Base-by-base conservation (phyloP, 1,140 invertebrate genomes). In the Pachyrhynchus sulphureomaculatus region DNA sequence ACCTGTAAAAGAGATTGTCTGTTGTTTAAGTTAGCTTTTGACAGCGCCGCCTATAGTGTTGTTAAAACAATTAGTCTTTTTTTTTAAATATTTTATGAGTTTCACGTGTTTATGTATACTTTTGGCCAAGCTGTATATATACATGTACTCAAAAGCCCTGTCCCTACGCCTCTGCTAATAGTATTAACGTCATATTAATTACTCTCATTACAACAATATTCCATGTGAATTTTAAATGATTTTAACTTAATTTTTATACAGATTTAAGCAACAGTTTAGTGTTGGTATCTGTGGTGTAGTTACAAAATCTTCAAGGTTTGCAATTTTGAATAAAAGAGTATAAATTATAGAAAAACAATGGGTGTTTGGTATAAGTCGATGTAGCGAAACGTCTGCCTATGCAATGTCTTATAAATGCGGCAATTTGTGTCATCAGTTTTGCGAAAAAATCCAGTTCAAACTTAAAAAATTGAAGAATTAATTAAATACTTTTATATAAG, bases 251-350 rank as follows among this genome's bases (percentile, higher is more conserved):
- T n/a, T 42, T 42, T 42, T 42, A 42, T 18, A 42, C 39, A 42
- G 21, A 42, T 42, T 42, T 42, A 42, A 42, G 39, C 39, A 42
- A 42, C 39, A 15, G 39, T 42, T 42, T 42, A 42, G 39, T 42
- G 39, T n/a, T 6, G 9, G 39, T 42, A 15, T 18, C 39, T 12
- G 21, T n/a, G n/a, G n/a, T n/a, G n/a, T n/a, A n/a, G n/a, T 42
- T 42, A 42, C 39, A 42, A 42, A 20, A 42, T 10, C 15, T 3
- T 42, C 39, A 42, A 21, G 39, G 39, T 18, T 42, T 18, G 39
- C 39, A 42, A 42, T 18, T 42, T 18, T 4, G 39, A 20, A 42
- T 18, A 42, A 42, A 21, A 42, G 39, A 15, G 39, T 20, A 42
- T 42, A 42, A 42, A 42, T 42, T 42, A 42, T 18, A 20, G 39